These are phyloP conservation scores for Cydia fagiglandana DNA, from an alignment of 1,140 invertebrate genomes.

Conservation along the genomic window DNA sequence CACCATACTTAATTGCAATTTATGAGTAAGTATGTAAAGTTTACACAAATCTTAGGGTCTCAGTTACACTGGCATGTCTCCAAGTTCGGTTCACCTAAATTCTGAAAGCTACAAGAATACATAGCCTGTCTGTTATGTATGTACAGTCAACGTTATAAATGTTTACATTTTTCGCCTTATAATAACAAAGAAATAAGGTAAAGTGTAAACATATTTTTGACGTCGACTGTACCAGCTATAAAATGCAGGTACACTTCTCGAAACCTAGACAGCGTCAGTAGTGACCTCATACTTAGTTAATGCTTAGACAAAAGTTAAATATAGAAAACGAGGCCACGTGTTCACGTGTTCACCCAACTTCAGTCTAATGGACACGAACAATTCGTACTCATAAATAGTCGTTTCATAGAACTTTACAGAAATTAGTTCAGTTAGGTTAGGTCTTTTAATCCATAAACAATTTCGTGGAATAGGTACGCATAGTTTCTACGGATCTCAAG, in stretches of 20 bases:
- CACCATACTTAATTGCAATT: no score
- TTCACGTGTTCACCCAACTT: slow-evolving; percentile 18
- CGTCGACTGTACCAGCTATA: background rate
- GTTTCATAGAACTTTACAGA: no score
- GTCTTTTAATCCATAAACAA: no score
- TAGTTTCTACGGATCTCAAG: no score
- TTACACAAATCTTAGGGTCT: no score
- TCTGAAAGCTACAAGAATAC: background rate
- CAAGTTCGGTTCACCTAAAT: background rate
- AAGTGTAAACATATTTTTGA: no score
- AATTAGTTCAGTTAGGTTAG: no score
- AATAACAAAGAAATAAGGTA: no score
- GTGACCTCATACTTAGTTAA: slow-evolving; percentile 21
- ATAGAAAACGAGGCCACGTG: slow-evolving; percentile 24
- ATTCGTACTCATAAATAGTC: background rate
- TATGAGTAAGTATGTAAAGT: no score
- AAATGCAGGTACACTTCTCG: background rate
- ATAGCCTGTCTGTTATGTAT: background rate
- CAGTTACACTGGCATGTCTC: background rate
- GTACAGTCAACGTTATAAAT: no score
- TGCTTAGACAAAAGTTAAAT: slow-evolving; percentile 25
- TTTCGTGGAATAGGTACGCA: no score
- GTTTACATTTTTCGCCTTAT: no score
- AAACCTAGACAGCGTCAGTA: slow-evolving; percentile 14
- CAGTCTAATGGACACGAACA: background rate